Percentiles rank a stretch among this genome's conserved stretches.
Conservation (phyloP, 2,888 invertebrate genomes). For the Keiferia lycopersicella region DNA sequence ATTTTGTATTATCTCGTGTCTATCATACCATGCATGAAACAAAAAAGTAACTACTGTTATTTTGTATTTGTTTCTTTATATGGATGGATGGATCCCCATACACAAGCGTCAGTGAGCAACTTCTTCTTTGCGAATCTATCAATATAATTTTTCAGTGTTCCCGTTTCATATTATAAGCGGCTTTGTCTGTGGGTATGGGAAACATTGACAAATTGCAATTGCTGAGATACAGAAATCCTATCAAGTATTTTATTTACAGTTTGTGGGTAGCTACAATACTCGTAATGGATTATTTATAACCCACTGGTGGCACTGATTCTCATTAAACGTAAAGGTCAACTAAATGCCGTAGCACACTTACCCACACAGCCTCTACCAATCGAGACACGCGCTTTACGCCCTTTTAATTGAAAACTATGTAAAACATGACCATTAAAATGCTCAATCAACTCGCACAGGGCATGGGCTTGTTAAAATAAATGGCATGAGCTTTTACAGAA, state of each 20-base stretch:
- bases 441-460: neutral
- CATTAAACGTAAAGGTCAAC: constrained; percentile 11
- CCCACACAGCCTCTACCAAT: neutral
- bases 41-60: constrained; percentile 41
- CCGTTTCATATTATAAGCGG: neutral
- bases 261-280: neutral
- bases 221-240: constrained; percentile 5
- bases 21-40: neutral
- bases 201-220: neutral
- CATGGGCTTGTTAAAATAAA: neutral
- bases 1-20: constrained; percentile 24
- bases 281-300: constrained; percentile 11
- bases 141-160: neutral
- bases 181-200: constrained; percentile 15
- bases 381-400: neutral
- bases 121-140: neutral
- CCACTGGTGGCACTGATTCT: neutral
- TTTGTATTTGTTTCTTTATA: constrained; percentile 30
- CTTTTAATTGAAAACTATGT: constrained; percentile 9
- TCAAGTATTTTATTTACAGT: constrained; percentile 12
- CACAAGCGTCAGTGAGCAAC: neutral
- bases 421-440: constrained; percentile 1
- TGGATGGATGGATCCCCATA: neutral
- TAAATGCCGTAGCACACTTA: constrained; percentile 13
- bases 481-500: neutral